A percentile compares a stretch with the other conserved stretches of the same genome.
Conservation (phyloP, 2,113 vertebrate genomes). For the Amphiprion ocellaris region DNA sequence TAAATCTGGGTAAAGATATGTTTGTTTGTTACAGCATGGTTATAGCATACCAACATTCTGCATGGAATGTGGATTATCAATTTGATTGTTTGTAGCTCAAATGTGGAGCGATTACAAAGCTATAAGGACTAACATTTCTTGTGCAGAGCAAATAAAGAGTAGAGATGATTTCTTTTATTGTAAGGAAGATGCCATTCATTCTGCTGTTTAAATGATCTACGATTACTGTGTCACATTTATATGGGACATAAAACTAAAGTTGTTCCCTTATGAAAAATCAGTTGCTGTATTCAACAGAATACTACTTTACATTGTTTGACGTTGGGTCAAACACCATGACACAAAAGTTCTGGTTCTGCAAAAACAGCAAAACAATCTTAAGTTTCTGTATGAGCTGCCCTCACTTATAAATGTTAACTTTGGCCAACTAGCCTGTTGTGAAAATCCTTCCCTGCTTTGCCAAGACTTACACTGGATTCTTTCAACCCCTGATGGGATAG, state of each 20-base stretch:
- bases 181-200: not conserved
- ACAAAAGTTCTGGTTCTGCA: not conserved
- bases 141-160: not conserved
- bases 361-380: conserved; percentile 13
- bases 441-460: conserved; percentile 12
- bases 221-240: not conserved
- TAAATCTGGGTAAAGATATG: not conserved
- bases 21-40: not conserved
- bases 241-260: not conserved
- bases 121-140: not conserved
- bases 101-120: not conserved
- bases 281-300: not conserved
- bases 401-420: conserved; percentile 36
- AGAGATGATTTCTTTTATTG: not conserved
- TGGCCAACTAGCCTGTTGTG: conserved; percentile 16
- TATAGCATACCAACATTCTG: not conserved
- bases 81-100: not conserved
- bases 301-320: not conserved
- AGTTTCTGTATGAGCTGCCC: conserved; percentile 25
- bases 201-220: not conserved
- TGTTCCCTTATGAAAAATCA: not conserved
- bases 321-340: not conserved
- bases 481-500: conserved; percentile 17
- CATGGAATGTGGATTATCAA: conserved; percentile 33
- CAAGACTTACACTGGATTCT: conserved; percentile 16